A percentile compares a stretch with the other conserved stretches of the same genome.
phyloP scores from a whole-genome alignment of 2,888 invertebrate genomes.

The Elysia crispata region DNA sequence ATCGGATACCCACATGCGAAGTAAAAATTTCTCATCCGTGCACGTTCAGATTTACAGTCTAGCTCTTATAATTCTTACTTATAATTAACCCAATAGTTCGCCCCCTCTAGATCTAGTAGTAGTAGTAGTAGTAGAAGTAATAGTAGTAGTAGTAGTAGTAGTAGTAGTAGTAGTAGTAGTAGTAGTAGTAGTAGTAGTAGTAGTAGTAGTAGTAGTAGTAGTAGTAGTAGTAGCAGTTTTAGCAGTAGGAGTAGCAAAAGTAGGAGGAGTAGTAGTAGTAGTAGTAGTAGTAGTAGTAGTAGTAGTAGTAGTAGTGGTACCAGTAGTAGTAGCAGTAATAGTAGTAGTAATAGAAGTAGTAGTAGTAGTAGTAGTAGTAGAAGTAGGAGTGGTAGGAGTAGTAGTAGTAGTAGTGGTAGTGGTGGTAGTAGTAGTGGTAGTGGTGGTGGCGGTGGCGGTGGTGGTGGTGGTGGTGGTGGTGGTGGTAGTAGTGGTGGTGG shows the following conservation, averaged over 20 bases:
- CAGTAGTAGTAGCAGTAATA: background rate
- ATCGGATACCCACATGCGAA: no score
- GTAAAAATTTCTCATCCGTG: no score
- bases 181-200: slow-evolving; percentile 4
- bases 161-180: slow-evolving; percentile 4
- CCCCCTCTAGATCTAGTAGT: no score
- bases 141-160: slow-evolving; percentile 3
- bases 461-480: slow-evolving; percentile 9
- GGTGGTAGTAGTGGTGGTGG: background rate
- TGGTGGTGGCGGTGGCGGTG: slow-evolving; percentile 1
- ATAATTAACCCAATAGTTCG: no score
- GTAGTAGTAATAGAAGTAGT: background rate
- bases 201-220: slow-evolving; percentile 9
- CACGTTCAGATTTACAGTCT: no score
- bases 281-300: slow-evolving; percentile 9
- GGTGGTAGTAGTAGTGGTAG: background rate
- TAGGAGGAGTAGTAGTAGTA: no score
- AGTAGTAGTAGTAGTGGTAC: slow-evolving; percentile 1
- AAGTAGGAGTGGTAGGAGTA: no score
- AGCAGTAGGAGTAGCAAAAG: no score
- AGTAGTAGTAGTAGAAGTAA: no score
- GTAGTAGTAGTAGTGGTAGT: background rate
- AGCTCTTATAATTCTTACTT: no score
- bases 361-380: no score
- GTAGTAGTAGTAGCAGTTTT: no score